Evolutionary conservation across 2,888 invertebrate genomes (phyloP).

Genomic region (Clepsis dumicolana): DNA sequence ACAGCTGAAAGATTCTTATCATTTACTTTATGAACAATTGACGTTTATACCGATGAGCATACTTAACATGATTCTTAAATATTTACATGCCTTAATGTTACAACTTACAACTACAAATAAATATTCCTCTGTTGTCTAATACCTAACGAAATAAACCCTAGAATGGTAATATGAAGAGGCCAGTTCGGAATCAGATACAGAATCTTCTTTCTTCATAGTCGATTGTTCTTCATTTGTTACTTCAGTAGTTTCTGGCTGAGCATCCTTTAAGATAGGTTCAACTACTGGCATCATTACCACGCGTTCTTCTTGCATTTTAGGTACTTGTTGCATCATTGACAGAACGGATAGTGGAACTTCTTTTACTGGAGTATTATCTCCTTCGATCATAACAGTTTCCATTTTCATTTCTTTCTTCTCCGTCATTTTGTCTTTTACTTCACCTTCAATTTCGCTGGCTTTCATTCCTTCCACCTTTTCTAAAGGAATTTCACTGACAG

Average conservation of each 20-base stretch:
- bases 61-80: slow-evolving; percentile 29
- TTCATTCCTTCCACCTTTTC: slow-evolving; percentile 48
- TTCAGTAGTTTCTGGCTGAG: slow-evolving; percentile 12
- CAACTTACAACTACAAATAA: slow-evolving; percentile 32
- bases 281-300: slow-evolving; percentile 20
- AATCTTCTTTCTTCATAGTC: slow-evolving; percentile 51
- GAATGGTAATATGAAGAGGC: slow-evolving; percentile 78
- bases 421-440: slow-evolving; percentile 48
- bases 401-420: slow-evolving; percentile 48
- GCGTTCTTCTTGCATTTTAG: slow-evolving; percentile 46
- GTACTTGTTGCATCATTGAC: slow-evolving; percentile 51
- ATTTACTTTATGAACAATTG: slow-evolving; percentile 32
- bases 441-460: slow-evolving; percentile 51
- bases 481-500: slow-evolving; percentile 53
- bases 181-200: slow-evolving; percentile 67
- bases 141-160: slow-evolving; percentile 69
- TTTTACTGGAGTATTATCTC: slow-evolving; percentile 51
- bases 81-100: slow-evolving; percentile 41
- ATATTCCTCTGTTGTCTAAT: slow-evolving; percentile 48
- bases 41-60: slow-evolving; percentile 16
- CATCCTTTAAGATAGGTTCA: slow-evolving; percentile 36
- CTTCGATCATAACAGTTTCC: slow-evolving; percentile 52
- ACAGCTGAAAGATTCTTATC: slow-evolving; percentile 25
- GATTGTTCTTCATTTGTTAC: slow-evolving; percentile 49
- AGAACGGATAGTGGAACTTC: slow-evolving; percentile 58